A percentile compares a stretch with the other conserved stretches of the same genome.
Conservation (phyloP, 2,888 invertebrate species). For the Drosophila kokeensis region DNA sequence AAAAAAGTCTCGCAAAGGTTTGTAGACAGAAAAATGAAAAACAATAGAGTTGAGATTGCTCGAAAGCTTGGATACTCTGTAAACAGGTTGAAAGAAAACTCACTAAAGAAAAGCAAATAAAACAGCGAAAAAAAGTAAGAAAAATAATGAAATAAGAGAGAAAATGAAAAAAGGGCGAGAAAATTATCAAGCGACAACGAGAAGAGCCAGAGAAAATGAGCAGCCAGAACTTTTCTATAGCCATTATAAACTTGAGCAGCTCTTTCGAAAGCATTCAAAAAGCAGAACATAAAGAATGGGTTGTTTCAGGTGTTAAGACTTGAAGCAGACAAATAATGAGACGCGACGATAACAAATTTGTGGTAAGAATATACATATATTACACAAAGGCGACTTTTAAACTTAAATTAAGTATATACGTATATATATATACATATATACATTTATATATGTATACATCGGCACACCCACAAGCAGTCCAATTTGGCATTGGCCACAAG, state of each 20-base stretch:
- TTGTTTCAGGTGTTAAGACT: neutral
- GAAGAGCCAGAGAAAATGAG: slow-evolving; percentile 2
- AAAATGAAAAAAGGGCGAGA: neutral
- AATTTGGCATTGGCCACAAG: slow-evolving; percentile 28
- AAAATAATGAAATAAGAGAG: neutral
- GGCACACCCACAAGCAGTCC: slow-evolving; percentile 24
- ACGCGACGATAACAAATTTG: neutral
- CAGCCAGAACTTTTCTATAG: neutral
- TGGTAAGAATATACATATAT: neutral
- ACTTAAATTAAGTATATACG: neutral
- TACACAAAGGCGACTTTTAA: neutral
- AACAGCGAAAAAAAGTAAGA: neutral
- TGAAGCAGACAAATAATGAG: neutral
- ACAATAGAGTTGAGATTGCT: neutral
- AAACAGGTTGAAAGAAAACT: neutral
- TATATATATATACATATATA: neutral
- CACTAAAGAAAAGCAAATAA: neutral
- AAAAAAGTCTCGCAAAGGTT: slow-evolving; percentile 43
- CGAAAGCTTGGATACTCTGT: neutral
- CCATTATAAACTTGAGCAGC: neutral
- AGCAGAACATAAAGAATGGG: neutral
- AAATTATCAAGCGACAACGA: neutral
- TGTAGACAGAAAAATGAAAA: slow-evolving; percentile 24
- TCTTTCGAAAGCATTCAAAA: neutral
- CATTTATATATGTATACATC: neutral